phyloP scores from a whole-genome alignment of 1,140 invertebrate species.

The Ceratina japonica region DNA sequence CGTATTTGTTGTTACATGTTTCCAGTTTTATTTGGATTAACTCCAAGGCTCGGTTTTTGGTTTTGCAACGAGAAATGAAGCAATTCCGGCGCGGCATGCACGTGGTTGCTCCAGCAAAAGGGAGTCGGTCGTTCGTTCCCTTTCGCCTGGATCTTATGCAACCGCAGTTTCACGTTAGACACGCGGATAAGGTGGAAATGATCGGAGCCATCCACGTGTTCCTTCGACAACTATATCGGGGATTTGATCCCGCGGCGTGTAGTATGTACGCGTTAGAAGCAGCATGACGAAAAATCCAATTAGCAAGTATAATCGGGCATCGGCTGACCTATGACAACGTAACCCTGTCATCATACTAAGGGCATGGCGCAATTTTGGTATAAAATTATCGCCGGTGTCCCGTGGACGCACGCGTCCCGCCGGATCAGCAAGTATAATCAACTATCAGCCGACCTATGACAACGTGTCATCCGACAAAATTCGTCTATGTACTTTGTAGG shows the following conservation, averaged over 20 bases:
- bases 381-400: constrained; percentile 12
- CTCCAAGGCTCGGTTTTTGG: background rate
- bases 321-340: constrained; percentile 47
- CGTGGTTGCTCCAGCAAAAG: background rate
- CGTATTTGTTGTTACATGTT: too few species aligned
- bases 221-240: constrained; percentile 19
- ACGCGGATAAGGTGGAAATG: background rate
- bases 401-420: background rate
- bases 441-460: constrained; percentile 23
- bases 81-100: background rate
- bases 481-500: constrained; percentile 28
- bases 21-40: too few species aligned
- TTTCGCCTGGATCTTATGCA: constrained; percentile 27
- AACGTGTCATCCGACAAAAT: constrained; percentile 36
- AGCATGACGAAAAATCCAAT: constrained; percentile 5
- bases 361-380: constrained; percentile 38
- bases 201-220: constrained; percentile 1
- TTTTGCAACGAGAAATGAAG: constrained; percentile 7
- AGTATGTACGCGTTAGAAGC: background rate
- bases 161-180: background rate
- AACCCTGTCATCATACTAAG: constrained; percentile 34
- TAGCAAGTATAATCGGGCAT: constrained; percentile 39
- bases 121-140: background rate
- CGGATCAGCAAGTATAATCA: constrained; percentile 51
- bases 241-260: background rate